Evolutionary conservation across 2,888 invertebrate genomes (phyloP), one percentile per base, ranked within the genome.

Genomic region (Ceratothoa steindachneri): DNA sequence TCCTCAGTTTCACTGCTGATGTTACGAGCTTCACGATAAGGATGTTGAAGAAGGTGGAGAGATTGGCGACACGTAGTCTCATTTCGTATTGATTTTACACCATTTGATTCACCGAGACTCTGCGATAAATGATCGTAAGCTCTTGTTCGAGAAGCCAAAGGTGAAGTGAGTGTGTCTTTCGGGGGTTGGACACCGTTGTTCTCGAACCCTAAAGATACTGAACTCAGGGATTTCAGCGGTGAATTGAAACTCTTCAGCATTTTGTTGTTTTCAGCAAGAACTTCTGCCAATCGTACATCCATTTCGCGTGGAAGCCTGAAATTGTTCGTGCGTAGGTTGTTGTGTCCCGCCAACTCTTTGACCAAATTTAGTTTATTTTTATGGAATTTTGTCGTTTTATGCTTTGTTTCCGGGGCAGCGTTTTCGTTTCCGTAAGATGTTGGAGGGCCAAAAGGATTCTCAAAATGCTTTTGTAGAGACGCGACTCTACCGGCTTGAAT

Each of bases 231-330:
- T 67, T 72, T 74, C 53, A 67, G 72, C 28, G 65, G 55, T 3
- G 73, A 65, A 53, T 75, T 73, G 28, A 78, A 75, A 64, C 73
- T 75, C 67, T 71, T 75, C 55, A 78, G 75, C 75, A 78, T 78
- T 67, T 75, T 73, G 28, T 78, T 75, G 55, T 78, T 78, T 69
- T 78, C 78, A 55, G 75, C 78, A 19, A 78, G 55, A 2, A 75
- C 78, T 73, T 75, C 71, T 15, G 78, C 78, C 28, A 78, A 41
- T 29, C 73, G 71, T n/a, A 68, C 74, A 31, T 78, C 78, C 53
- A 75, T 69, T 67, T 78, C 78, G 30, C 66, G 64, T 0, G 68
- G 67, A 30, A 53, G 69, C 51, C 71, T 77, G 29, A 72, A 71
- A 41, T 71, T 73, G 67, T 78, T 75, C 41, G 75, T 75, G 30